These are phyloP conservation scores for Heliconius charithonia DNA, from an alignment of 2,888 invertebrate genomes.

Conservation along the genomic window DNA sequence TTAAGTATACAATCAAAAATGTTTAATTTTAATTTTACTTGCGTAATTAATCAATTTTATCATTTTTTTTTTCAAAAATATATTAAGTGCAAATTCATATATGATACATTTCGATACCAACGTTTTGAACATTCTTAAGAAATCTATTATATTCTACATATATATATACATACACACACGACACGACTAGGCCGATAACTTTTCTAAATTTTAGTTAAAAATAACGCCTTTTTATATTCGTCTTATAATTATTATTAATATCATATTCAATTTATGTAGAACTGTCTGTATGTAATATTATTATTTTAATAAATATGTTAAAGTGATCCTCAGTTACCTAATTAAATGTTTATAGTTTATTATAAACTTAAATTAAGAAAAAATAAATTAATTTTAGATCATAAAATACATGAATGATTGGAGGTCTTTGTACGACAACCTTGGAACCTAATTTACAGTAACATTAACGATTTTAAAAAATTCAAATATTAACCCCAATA, in stretches of 20 bases:
- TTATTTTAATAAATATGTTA: not conserved
- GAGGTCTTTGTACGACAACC: constrained; percentile 16
- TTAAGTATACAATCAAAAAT: not conserved
- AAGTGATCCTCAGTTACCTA: not conserved
- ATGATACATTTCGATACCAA: too few relatives aligned
- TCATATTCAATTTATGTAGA: not conserved
- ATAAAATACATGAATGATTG: constrained; percentile 6
- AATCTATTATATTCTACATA: too few relatives aligned
- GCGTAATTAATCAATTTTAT: not conserved
- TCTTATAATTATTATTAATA: not conserved
- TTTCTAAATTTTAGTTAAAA: not conserved
- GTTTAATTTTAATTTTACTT: not conserved
- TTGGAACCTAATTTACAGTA: constrained; percentile 6
- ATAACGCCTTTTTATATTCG: not conserved
- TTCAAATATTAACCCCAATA: constrained; percentile 1
- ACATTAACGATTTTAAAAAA: constrained; percentile 1
- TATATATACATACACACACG: too few relatives aligned
- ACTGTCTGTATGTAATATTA: not conserved
- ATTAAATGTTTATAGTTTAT: not conserved
- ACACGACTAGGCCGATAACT: not conserved
- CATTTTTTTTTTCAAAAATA: not conserved
- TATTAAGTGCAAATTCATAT: not conserved
- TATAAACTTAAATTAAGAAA: not conserved
- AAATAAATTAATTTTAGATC: not conserved
- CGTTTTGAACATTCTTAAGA: too few relatives aligned